phyloP scores from a whole-genome alignment of 1,140 invertebrate species.

The Steinernema feltiae region DNA sequence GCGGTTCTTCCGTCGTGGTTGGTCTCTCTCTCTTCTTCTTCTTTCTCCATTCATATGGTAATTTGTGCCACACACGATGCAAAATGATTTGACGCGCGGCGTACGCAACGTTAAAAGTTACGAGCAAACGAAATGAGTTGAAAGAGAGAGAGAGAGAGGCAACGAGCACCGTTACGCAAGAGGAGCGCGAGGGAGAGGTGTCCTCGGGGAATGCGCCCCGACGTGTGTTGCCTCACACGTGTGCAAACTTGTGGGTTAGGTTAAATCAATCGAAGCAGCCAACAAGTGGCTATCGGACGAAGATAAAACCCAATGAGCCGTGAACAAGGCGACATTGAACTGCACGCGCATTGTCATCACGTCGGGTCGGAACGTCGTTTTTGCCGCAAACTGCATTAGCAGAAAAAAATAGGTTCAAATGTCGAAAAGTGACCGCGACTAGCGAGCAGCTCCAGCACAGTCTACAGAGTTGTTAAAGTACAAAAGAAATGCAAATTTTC shows the following conservation, averaged over 20 bases:
- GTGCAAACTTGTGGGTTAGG: not conserved
- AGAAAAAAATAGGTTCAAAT: not conserved
- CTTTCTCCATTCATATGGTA: not conserved
- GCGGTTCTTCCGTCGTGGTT: not conserved
- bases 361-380: not conserved
- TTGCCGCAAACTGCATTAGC: not conserved
- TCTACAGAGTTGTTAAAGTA: no score
- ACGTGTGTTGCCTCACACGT: constrained; percentile 6
- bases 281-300: not conserved
- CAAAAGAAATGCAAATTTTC: no score
- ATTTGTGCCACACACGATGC: not conserved
- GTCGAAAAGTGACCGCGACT: no score
- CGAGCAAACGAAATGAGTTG: not conserved
- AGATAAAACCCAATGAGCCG: not conserved
- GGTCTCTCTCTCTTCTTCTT: not conserved
- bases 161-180: constrained; percentile 8
- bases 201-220: not conserved
- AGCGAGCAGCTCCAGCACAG: no score
- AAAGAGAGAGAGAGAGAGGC: not conserved
- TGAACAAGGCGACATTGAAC: not conserved
- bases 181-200: not conserved
- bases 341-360: not conserved
- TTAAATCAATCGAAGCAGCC: not conserved
- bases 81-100: not conserved
- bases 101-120: not conserved